Evolutionary conservation across 2,797 vertebrate genomes (phyloP).

Genomic region (Oryzias dopingdopingensis): DNA sequence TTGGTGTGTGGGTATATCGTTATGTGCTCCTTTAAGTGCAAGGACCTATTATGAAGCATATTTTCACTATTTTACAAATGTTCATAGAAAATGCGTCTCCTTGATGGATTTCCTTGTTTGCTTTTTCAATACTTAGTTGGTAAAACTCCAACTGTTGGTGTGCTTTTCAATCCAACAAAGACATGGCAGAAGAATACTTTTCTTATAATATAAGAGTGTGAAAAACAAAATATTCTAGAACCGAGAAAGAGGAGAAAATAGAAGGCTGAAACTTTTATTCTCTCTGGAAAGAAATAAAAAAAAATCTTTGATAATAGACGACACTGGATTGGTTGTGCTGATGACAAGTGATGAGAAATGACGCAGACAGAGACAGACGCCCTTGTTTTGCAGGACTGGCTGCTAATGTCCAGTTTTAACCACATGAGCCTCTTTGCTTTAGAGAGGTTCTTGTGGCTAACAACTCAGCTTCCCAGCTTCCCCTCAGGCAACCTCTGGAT

Average conservation of each 20-base stretch:
- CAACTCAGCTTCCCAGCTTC: conserved; percentile 50
- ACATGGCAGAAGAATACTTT: conserved; percentile 16
- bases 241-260: conserved; percentile 3
- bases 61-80: conserved; percentile 8
- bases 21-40: conserved; percentile 3
- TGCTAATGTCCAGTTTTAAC: conserved; percentile 57
- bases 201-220: conserved; percentile 16
- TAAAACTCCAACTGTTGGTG: conserved; percentile 1
- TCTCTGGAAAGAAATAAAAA: conserved; percentile 47
- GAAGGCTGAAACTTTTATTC: conserved; percentile 36
- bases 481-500: conserved; percentile 62
- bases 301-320: conserved; percentile 32
- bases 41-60: conserved; percentile 6
- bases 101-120: conserved; percentile 2
- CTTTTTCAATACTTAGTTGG: conserved; percentile 10
- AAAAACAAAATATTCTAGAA: neutral
- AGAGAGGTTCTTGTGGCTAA: neutral
- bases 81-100: neutral
- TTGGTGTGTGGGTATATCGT: conserved; percentile 14
- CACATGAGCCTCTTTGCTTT: conserved; percentile 33
- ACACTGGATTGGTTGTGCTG: conserved; percentile 27
- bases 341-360: conserved; percentile 44
- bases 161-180: conserved; percentile 24
- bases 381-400: conserved; percentile 65
- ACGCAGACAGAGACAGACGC: conserved; percentile 31